Evolutionary conservation across 2,888 invertebrate species (phyloP), one percentile per base, ranked within the genome.

Genomic region (Leptinotarsa peninsularis): DNA sequence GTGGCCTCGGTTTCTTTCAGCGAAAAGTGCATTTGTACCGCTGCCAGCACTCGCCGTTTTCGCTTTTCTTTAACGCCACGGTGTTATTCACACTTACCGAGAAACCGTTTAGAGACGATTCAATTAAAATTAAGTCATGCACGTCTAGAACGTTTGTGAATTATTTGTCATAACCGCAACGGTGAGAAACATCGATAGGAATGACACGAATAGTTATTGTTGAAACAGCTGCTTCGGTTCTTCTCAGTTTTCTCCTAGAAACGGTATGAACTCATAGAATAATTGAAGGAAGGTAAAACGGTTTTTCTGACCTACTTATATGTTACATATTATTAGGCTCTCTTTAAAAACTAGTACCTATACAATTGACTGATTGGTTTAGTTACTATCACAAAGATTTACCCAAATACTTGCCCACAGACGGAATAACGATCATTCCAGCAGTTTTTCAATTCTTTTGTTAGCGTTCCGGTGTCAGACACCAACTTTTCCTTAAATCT

Each of bases 41-140:
- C 63, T 63, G 63, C 43, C 63, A 63, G 63, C 10, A 43, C 1
- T 33, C 63, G 27, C 17, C 27, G 63, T 63, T 63, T 74, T 66
- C 54, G 69, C 18, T 54, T 66, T 27, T 56, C 49, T 67, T 70
- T 50, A 68, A 67, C 18, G 63, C 33, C 13, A 21, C 21, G 43
- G 54, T 73, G 76, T 79, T 77, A 77, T 79, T 79, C 75, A 74
- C 77, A 79, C 76, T 72, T 78, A 71, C 71, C 67, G 71, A 74
- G 75, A 74, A 66, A 75, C 74, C 71, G 73, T 78, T 78, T 79
- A 77, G 43, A 43, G 75, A 79, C 77, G 76, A 71, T 77, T 74
- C 75, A 76, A 79, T 79, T 76, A 75, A 74, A 79, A 67, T 67
- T 49, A 71, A 75, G 74, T 74, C 75, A 66, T 74, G 75, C 77